Evolutionary conservation across 2,888 invertebrate genomes (phyloP), one percentile per base, ranked within the genome.

Genomic region (Eupithecia abbreviata): DNA sequence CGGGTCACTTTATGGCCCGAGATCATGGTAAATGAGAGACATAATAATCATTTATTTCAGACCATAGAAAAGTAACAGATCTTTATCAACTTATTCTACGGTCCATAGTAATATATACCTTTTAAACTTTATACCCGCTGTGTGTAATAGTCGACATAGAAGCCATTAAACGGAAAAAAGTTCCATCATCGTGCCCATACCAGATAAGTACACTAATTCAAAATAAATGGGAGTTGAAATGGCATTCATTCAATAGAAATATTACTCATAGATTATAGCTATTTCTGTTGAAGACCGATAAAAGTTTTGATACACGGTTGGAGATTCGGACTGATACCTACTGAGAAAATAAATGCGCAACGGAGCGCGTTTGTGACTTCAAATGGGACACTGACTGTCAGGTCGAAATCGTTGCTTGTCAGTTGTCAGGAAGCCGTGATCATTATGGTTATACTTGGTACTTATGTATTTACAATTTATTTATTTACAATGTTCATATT

Each of bases 231-330:
- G 49, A 66, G 75, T 77, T 76, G 74, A 74, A 75, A 78, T 76
- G 51, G 70, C 71, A 65, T 71, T 74, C 74, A 74, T 73, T 78
- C 78, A 79, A 78, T 79, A 66, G 62, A 74, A 77, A 73, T 72
- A 77, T 78, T 71, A 71, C 70, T 75, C 77, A 71, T 73, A 77
- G 76, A 78, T 81, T 76, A 78, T 30, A 66, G 75, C 77, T 77
- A 79, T 78, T 80, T 79, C 80, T 77, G 76, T 51, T 18, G 30
- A 73, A 71, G 51, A 43, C 47, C 71, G 78, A 79, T 78, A 81
- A 72, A 78, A 49, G 45, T 69, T 5, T 30, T 18, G 7, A 5
- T 12, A 47, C 47, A 69, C 2, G 69, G 69, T 69, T 18, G 30
- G 69, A 49, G 5, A 69, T 18, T 69, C 18, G 12, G 6, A 47